Percentiles rank a stretch among this genome's conserved stretches.
These are phyloP conservation scores for Microctonus hyperodae DNA, from an alignment of 2,888 invertebrate species.

Conservation along the genomic window DNA sequence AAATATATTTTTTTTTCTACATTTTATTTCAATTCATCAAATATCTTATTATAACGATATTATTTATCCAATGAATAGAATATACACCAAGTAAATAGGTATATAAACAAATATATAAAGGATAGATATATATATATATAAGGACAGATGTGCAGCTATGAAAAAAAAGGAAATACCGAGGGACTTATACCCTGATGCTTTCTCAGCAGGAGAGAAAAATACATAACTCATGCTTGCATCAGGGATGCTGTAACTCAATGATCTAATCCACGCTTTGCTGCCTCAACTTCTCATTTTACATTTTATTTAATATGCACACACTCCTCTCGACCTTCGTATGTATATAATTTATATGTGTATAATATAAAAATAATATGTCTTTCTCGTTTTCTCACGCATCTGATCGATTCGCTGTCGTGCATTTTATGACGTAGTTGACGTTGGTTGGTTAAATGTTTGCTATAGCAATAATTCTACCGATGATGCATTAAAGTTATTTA, in stretches of 20 bases:
- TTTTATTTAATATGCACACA: too few relatives aligned
- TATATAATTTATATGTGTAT: too few relatives aligned
- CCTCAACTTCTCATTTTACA: slow-evolving; percentile 14
- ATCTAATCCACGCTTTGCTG: slow-evolving; percentile 19
- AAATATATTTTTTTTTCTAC: too few relatives aligned
- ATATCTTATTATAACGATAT: background rate
- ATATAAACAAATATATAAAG: too few relatives aligned
- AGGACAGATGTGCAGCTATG: too few relatives aligned
- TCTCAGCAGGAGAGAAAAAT: slow-evolving; percentile 23
- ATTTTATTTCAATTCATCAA: too few relatives aligned
- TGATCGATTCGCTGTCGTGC: background rate
- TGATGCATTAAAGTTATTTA: too few relatives aligned
- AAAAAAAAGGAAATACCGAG: background rate
- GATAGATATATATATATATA: too few relatives aligned
- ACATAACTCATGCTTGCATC: slow-evolving; percentile 15
- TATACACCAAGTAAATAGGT: background rate
- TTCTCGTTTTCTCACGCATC: background rate
- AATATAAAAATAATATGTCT: background rate
- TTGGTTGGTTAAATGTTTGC: too few relatives aligned
- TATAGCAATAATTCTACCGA: too few relatives aligned
- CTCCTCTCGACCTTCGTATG: background rate
- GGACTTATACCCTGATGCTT: background rate
- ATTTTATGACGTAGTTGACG: background rate
- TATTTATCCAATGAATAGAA: background rate
- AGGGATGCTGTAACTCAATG: slow-evolving; percentile 26